Evolutionary conservation across 2,113 vertebrate genomes (phyloP).

Genomic region (Apteryx owenii): DNA sequence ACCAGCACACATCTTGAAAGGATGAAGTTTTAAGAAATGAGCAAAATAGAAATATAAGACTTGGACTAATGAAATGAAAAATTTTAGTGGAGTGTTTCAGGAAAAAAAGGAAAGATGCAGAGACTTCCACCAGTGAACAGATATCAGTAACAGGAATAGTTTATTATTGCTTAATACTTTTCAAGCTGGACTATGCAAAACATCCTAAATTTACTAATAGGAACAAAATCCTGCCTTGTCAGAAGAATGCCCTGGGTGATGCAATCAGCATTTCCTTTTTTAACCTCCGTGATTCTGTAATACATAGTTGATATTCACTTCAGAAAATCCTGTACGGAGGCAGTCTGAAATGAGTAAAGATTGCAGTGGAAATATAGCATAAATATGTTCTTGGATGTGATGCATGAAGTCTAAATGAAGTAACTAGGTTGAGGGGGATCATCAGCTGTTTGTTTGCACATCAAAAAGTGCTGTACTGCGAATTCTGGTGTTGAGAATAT

Average conservation of each 20-base stretch:
- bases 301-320: background rate
- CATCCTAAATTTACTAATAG: background rate
- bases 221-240: background rate
- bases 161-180: background rate
- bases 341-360: background rate
- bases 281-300: background rate
- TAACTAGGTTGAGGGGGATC: background rate
- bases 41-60: background rate
- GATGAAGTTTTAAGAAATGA: background rate
- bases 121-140: background rate
- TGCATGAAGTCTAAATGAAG: background rate
- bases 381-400: background rate
- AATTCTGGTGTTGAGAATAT: background rate
- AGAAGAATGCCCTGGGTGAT: background rate
- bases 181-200: background rate
- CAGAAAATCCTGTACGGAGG: background rate
- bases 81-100: no score
- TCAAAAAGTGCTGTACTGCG: background rate
- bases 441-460: background rate
- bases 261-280: background rate
- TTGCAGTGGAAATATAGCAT: background rate
- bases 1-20: fast-evolving
- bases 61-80: background rate
- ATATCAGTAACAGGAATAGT: background rate
- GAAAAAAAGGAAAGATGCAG: background rate